Conservation (phyloP, 35 echinoderm and acorn worm genomes). For the Apostichopus parvimensis region DNA sequence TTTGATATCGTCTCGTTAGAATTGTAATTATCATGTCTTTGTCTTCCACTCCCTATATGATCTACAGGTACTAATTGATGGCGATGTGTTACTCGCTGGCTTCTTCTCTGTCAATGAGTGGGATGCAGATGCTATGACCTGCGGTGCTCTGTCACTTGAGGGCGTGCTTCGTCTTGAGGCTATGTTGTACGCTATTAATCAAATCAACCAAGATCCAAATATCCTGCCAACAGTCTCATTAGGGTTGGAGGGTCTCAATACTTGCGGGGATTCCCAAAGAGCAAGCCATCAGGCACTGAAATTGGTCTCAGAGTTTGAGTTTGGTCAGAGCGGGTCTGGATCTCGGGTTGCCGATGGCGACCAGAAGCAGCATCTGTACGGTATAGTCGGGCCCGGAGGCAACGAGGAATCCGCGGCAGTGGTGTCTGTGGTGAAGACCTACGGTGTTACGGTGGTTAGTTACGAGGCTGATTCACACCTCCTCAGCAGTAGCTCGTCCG, state of each 20-base stretch:
- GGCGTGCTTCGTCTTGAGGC: conserved; percentile 80
- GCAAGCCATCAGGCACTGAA: conserved; percentile 61
- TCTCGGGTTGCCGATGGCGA: conserved; percentile 22
- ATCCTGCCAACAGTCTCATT: conserved; percentile 68
- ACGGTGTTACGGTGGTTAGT: conserved; percentile 52
- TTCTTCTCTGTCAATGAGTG: conserved; percentile 71
- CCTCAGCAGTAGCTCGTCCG: conserved; percentile 56
- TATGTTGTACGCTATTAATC: conserved; percentile 77
- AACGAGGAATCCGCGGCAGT: conserved; percentile 64
- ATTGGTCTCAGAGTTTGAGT: conserved; percentile 61
- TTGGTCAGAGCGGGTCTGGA: conserved; percentile 71
- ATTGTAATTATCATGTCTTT: background rate
- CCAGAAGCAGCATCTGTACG: conserved; percentile 71
- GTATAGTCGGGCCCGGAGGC: conserved; percentile 69
- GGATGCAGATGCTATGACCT: background rate
- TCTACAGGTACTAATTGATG: conserved; percentile 69
- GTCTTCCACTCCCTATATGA: conserved; percentile 6
- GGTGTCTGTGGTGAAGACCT: conserved; percentile 54
- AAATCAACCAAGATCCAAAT: conserved; percentile 58
- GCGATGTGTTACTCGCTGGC: conserved; percentile 82
- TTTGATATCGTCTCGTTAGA: too few species aligned
- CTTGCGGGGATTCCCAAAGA: conserved; percentile 52
- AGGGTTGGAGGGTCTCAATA: conserved; percentile 79
- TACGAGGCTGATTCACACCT: conserved; percentile 55
- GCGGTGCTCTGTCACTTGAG: conserved; percentile 41